Conservation (phyloP, 2,113 vertebrate species). For the Paratilapia polleni region DNA sequence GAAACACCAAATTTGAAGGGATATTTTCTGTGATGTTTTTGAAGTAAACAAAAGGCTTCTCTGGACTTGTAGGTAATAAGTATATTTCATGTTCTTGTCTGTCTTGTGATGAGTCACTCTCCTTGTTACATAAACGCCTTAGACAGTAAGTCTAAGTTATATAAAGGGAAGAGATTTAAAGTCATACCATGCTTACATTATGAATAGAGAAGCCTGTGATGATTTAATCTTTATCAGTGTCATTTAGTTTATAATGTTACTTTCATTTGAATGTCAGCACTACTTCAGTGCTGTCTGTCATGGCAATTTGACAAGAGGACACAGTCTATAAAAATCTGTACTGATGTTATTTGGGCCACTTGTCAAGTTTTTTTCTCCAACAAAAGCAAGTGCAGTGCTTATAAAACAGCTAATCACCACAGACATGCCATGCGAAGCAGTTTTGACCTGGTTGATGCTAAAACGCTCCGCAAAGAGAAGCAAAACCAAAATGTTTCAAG, state of each 20-base stretch:
- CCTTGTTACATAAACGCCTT: constrained; percentile 26
- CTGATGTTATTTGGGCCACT: background rate
- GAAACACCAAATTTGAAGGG: background rate
- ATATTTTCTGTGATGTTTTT: constrained; percentile 1
- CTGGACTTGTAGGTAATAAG: background rate
- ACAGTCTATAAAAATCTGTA: background rate
- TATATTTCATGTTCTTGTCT: constrained; percentile 12
- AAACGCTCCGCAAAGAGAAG: background rate
- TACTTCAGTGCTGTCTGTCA: background rate
- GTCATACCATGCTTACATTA: background rate
- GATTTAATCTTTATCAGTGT: constrained; percentile 25
- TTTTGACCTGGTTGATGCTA: background rate
- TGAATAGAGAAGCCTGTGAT: background rate
- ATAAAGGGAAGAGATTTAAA: constrained; percentile 13
- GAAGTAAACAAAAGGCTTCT: background rate
- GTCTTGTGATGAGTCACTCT: constrained; percentile 35
- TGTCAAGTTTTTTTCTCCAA: background rate
- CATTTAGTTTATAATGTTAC: background rate
- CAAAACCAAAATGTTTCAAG: background rate
- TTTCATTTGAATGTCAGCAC: background rate
- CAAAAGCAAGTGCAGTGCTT: background rate
- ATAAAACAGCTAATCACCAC: background rate
- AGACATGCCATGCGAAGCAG: background rate
- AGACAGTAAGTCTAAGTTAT: constrained; percentile 5
- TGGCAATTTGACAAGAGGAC: background rate